These are phyloP conservation scores for Aphaenogaster rudis DNA, from an alignment of 1,140 invertebrate species.

Conservation along the genomic window DNA sequence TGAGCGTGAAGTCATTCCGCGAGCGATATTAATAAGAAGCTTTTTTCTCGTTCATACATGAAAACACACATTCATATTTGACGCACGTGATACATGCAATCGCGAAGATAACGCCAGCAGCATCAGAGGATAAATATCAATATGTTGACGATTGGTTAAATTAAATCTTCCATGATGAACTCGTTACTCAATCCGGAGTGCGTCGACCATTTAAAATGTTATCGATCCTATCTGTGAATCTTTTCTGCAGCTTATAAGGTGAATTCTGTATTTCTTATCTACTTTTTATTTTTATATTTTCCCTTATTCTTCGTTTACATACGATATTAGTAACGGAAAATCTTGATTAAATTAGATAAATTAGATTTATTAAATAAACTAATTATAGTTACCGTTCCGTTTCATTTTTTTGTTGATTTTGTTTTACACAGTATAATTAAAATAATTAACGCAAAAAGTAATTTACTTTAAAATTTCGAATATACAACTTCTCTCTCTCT, in stretches of 20 bases:
- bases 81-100: conserved; percentile 21
- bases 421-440: neutral
- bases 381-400: neutral
- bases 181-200: conserved; percentile 48
- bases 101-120: conserved; percentile 16
- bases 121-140: conserved; percentile 46
- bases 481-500: neutral
- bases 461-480: neutral
- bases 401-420: neutral
- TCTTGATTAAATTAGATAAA: neutral
- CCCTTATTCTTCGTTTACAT: neutral
- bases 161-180: conserved; percentile 50
- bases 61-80: neutral
- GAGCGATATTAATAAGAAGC: neutral
- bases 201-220: conserved; percentile 36
- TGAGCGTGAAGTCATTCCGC: neutral
- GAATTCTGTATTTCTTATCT: neutral
- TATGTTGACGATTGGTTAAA: conserved; percentile 56
- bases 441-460: neutral
- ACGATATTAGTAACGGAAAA: neutral
- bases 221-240: neutral
- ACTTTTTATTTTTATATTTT: neutral
- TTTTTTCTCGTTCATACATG: neutral
- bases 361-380: neutral
- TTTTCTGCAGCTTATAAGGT: neutral